A percentile compares a stretch with the other conserved stretches of the same genome.
Evolutionary conservation across 1,140 invertebrate species (phyloP).

Genomic region (Drosophila sproati): DNA sequence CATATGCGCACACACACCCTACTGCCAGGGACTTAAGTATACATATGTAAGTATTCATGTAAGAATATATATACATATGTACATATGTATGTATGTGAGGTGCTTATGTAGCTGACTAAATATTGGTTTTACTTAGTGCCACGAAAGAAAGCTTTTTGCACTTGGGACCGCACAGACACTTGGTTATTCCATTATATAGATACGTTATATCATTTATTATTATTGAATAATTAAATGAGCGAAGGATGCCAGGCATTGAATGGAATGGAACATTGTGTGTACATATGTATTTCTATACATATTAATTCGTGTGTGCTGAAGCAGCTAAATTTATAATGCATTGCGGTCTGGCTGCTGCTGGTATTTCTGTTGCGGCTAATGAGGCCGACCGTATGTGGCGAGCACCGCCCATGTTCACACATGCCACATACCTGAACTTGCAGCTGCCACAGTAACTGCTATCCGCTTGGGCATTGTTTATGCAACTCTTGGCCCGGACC

Average conservation of each 20-base stretch:
- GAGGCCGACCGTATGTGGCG: constrained; percentile 54
- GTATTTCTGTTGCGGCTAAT: constrained; percentile 64
- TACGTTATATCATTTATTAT: constrained; percentile 65
- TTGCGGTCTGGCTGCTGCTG: constrained; percentile 47
- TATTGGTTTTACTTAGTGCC: constrained; percentile 45
- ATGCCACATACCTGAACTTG: constrained; percentile 47
- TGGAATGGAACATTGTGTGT: not conserved
- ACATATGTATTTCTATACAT: constrained; percentile 21
- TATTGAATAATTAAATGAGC: constrained; percentile 76
- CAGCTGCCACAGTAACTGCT: constrained; percentile 9
- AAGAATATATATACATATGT: not conserved
- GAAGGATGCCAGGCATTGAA: constrained; percentile 10
- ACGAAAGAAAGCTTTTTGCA: constrained; percentile 54
- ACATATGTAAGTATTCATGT: constrained; percentile 5
- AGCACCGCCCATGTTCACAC: constrained; percentile 29
- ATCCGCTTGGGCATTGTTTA: constrained; percentile 37
- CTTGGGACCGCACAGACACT: constrained; percentile 46
- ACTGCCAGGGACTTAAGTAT: not conserved
- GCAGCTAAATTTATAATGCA: constrained; percentile 76
- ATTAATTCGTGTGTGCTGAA: constrained; percentile 37
- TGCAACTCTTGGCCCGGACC: constrained; percentile 33
- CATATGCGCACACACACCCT: not conserved
- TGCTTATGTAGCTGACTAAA: constrained; percentile 21
- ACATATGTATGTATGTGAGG: not conserved
- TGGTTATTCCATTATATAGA: constrained; percentile 46